phyloP scores from a whole-genome alignment of 1,140 invertebrate genomes.

The Drosophila hydei region DNA sequence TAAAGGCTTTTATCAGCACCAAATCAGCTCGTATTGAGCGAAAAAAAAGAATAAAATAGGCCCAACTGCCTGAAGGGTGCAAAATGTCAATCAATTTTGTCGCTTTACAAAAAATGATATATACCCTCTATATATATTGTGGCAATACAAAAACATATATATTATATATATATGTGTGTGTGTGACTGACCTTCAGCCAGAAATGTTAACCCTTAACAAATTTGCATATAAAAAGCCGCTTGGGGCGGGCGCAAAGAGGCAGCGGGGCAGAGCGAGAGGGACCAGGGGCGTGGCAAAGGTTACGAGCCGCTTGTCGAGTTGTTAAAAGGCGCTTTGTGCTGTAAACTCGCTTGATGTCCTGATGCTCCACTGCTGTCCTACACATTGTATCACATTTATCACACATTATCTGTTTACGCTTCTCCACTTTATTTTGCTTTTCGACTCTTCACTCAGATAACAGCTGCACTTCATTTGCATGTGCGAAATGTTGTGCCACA shows the following conservation, averaged over 20 bases:
- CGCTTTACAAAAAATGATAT: slow-evolving; percentile 76
- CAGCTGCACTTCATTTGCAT: slow-evolving; percentile 79
- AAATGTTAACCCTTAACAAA: slow-evolving; percentile 76
- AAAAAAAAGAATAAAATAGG: neutral
- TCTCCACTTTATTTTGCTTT: slow-evolving; percentile 46
- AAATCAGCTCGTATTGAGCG: slow-evolving; percentile 59
- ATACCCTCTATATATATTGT: slow-evolving; percentile 54
- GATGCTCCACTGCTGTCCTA: slow-evolving; percentile 28
- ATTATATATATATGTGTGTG: too few relatives aligned
- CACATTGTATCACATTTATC: slow-evolving; percentile 72
- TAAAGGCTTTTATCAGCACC: slow-evolving; percentile 67
- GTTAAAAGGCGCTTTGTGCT: slow-evolving; percentile 77
- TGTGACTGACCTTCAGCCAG: slow-evolving; percentile 71
- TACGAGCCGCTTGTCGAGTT: slow-evolving; percentile 35
- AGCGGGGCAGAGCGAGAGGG: neutral
- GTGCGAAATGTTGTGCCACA: slow-evolving; percentile 27
- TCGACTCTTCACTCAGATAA: slow-evolving; percentile 56
- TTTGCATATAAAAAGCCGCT: slow-evolving; percentile 77
- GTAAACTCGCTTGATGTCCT: slow-evolving; percentile 54
- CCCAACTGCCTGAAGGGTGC: slow-evolving; percentile 68
- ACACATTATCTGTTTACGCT: slow-evolving; percentile 71
- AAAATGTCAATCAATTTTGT: slow-evolving; percentile 81
- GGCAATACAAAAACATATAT: slow-evolving; percentile 56
- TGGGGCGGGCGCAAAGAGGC: neutral
- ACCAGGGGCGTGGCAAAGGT: neutral